These are phyloP conservation scores for Cryptophagus acutangulus DNA, from an alignment of 2,888 invertebrate genomes.

Conservation along the genomic window DNA sequence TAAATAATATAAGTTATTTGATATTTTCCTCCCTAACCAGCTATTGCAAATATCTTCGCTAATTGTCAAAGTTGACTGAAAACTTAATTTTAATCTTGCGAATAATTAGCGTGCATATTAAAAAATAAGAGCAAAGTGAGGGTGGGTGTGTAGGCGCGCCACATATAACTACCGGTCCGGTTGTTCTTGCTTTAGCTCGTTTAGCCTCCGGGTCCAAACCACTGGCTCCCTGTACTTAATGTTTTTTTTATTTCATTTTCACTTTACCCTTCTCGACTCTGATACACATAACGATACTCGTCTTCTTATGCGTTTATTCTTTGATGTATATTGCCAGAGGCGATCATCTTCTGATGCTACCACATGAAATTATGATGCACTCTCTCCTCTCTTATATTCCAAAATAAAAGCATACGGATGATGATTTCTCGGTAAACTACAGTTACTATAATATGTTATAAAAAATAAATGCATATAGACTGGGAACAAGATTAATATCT, in stretches of 20 bases:
- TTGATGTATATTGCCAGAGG: constrained; percentile 28
- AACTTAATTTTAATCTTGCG: too few relatives aligned
- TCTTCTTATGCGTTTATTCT: constrained; percentile 26
- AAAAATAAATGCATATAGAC: too few relatives aligned
- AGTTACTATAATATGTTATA: too few relatives aligned
- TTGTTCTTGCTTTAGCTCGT: too few relatives aligned
- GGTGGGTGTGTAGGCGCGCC: constrained; percentile 41
- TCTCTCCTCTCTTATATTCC: neutral
- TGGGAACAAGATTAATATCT: too few relatives aligned
- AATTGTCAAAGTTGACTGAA: too few relatives aligned
- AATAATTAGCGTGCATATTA: neutral
- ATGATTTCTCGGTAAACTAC: neutral
- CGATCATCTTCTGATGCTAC: constrained; percentile 29
- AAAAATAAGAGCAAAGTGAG: constrained; percentile 24
- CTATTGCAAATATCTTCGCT: too few relatives aligned
- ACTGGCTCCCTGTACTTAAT: constrained; percentile 41
- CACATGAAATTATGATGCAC: constrained; percentile 27
- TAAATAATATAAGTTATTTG: too few relatives aligned
- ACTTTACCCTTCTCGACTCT: constrained; percentile 24
- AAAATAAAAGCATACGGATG: neutral
- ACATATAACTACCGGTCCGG: constrained; percentile 38
- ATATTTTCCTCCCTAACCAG: too few relatives aligned
- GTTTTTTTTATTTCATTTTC: constrained; percentile 29
- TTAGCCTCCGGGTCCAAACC: constrained; percentile 31
- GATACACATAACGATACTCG: too few relatives aligned